Evolutionary conservation across 2,797 vertebrate genomes (phyloP).

Genomic region (Oophaga sylvatica): DNA sequence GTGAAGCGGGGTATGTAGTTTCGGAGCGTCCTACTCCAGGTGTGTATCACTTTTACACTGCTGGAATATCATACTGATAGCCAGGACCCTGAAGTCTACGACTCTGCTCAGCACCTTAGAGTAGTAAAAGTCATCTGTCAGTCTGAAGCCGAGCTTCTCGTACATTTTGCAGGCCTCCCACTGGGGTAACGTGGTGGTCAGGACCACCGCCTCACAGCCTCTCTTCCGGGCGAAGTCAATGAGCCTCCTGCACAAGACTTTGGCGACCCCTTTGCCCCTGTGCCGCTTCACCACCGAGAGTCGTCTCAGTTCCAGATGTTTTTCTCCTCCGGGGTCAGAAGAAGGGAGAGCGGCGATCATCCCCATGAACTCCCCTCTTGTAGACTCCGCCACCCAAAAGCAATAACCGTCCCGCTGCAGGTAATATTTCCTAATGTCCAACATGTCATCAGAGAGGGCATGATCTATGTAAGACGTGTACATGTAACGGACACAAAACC

Average conservation of each 20-base stretch:
- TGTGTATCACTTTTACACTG: neutral
- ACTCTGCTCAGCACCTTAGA: conserved; percentile 67
- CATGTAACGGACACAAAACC: conserved; percentile 68
- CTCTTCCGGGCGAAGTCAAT: conserved; percentile 72
- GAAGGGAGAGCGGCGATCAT: conserved; percentile 72
- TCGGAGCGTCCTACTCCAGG: no score
- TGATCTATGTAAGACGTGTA: conserved; percentile 74
- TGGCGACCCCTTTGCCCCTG: conserved; percentile 76
- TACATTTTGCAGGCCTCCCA: conserved; percentile 80
- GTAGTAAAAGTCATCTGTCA: conserved; percentile 36
- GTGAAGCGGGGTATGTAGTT: no score
- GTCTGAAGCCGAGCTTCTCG: conserved; percentile 74
- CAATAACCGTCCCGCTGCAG: conserved; percentile 68
- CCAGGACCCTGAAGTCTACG: conserved; percentile 73
- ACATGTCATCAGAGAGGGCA: conserved; percentile 72
- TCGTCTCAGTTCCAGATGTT: conserved; percentile 77
- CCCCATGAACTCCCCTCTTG: conserved; percentile 74
- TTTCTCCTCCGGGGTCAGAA: conserved; percentile 1
- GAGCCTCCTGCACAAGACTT: conserved; percentile 74
- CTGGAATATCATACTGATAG: conserved; percentile 74
- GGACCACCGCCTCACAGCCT: conserved; percentile 71
- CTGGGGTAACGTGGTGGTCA: conserved; percentile 77
- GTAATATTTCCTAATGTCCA: conserved; percentile 46
- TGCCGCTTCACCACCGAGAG: conserved; percentile 75
- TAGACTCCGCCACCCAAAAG: conserved; percentile 82